Evolutionary conservation across 2,888 invertebrate genomes (phyloP).

Genomic region (Eupithecia insigniata): DNA sequence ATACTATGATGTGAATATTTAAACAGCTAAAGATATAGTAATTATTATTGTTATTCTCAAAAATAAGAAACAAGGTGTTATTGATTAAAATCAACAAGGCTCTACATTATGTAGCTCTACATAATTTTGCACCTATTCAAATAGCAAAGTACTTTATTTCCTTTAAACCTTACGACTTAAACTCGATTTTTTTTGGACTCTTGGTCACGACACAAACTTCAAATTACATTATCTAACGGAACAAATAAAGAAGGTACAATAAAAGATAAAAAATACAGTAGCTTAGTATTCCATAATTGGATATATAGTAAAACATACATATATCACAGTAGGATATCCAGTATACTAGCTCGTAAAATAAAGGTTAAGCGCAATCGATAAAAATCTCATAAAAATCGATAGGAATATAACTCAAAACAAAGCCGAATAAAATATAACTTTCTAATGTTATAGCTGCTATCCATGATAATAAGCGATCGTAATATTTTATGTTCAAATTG

Average conservation of each 20-base stretch:
- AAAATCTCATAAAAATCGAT: conserved; percentile 56
- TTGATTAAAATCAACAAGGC: no score
- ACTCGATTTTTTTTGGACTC: no score
- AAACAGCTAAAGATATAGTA: no score
- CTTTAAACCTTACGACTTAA: no score
- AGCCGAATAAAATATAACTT: conserved; percentile 57
- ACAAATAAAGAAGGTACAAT: background rate
- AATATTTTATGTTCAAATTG: conserved; percentile 62
- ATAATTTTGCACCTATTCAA: no score
- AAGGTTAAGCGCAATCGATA: conserved; percentile 42
- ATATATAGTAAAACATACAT: conserved; percentile 21
- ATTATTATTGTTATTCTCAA: no score
- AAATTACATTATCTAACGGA: background rate
- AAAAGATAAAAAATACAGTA: conserved; percentile 13
- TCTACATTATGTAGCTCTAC: background rate
- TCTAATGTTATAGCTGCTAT: conserved; percentile 65
- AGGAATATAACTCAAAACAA: conserved; percentile 59
- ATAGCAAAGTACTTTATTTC: no score
- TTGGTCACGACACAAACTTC: background rate
- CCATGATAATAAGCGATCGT: conserved; percentile 67
- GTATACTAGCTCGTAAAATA: conserved; percentile 43
- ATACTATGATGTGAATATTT: no score
- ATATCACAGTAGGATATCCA: conserved; percentile 37
- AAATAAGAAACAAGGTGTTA: no score
- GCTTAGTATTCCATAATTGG: conserved; percentile 19